Evolutionary conservation across 37 sponge, comb jelly and placozoan species (phyloP), one percentile per base, ranked within the genome.

Genomic region (Spongilla lacustris): DNA sequence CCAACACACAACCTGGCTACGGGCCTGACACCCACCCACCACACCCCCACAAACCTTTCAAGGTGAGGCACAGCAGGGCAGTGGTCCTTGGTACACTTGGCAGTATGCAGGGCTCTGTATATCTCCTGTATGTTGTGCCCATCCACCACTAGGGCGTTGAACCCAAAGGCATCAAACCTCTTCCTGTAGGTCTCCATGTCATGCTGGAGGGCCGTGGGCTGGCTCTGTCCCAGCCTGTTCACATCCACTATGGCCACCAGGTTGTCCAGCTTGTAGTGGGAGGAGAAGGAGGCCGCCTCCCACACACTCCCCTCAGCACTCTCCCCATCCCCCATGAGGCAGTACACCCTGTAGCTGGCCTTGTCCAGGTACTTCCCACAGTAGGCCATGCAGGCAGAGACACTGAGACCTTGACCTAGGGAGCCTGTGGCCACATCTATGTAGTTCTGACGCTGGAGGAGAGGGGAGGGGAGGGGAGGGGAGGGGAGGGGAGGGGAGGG

Each of bases 371-470:
- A 97, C 79, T 98, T 98, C n/a, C 97, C 99, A 76, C 84, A 92
- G 84, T 98, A 98, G 48, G 99, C 99, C 99, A 98, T 98, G 17
- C 99, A 97, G 70, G 89, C 87, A 24, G 88, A 95, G 77, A 96
- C 87, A 76, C 99, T 90, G 71, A 98, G 84, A 27, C 99, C 99
- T 50, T 98, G 99, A 36, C 99, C 99, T 21, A 98, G 91, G 0
- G 99, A 98, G 1, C 99, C 99, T 34, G 99, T 98, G 75, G 99
- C 99, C 0, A 96, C 99, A 76, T 98, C 99, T 73, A 98, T 93
- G 92, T 97, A 98, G 81, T 84, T 77, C 58, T 97, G 94, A 28
- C 97, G 96, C 96, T 96, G 77, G 21, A 70, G 30, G 38, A 27
- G 49, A 41, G 2, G 27, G 21, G 81, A 22, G 22, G 26, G 32